Evolutionary conservation across 2,888 invertebrate genomes (phyloP).

Genomic region (Orgyia antiqua): DNA sequence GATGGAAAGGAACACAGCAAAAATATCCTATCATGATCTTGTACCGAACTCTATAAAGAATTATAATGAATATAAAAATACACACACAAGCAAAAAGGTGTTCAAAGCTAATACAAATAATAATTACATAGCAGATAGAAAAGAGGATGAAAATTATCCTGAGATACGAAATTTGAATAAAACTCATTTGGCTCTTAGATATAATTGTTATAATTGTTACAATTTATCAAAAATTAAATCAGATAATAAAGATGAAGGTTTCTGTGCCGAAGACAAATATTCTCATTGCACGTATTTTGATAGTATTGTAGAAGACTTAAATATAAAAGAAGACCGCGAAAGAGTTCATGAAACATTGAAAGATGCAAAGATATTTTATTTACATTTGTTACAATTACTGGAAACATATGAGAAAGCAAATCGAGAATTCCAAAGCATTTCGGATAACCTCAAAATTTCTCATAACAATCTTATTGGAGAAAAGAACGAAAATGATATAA

Average conservation of each 20-base stretch:
- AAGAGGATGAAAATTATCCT: no score
- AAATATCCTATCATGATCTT: no score
- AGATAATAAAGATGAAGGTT: not conserved
- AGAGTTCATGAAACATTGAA: conserved; percentile 32
- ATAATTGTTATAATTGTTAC: conserved; percentile 1
- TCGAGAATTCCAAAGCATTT: conserved; percentile 37
- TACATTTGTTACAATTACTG: conserved; percentile 34
- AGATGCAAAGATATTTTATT: conserved; percentile 37
- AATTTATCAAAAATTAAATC: not conserved
- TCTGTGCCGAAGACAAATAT: not conserved
- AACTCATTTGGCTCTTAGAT: not conserved
- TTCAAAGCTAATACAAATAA: no score
- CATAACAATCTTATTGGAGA: conserved; percentile 10
- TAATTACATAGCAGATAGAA: no score
- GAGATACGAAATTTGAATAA: conserved; percentile 2
- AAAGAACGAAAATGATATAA: not conserved
- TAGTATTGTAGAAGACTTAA: not conserved
- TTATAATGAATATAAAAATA: no score
- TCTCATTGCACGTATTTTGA: not conserved
- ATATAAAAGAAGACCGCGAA: conserved; percentile 22
- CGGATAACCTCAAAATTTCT: conserved; percentile 27
- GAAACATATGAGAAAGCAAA: conserved; percentile 47
- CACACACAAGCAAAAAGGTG: no score
- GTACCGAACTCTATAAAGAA: no score
- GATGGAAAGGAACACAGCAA: no score